These are phyloP conservation scores for Yponomeuta sedellus DNA, from an alignment of 2,888 invertebrate species.

Conservation along the genomic window DNA sequence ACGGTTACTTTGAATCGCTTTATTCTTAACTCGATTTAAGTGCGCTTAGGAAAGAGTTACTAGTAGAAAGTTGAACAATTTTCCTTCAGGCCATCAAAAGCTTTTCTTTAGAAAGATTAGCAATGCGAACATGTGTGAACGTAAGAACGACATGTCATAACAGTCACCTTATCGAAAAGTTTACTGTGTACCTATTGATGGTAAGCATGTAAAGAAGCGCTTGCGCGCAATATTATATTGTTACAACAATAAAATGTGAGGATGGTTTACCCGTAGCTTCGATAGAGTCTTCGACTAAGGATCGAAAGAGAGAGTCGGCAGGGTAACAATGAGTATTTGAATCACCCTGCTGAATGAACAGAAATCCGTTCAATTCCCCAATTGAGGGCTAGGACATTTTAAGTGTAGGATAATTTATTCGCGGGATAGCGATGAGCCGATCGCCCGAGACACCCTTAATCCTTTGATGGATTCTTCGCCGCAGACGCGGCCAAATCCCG, in stretches of 20 bases:
- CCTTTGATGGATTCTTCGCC: conserved; percentile 69
- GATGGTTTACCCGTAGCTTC: no score
- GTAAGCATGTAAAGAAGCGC: no score
- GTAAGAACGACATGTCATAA: no score
- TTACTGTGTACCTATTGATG: no score
- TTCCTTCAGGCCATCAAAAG: neutral
- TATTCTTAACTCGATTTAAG: neutral
- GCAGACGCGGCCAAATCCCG: conserved; percentile 46
- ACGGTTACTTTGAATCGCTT: neutral
- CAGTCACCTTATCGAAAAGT: no score
- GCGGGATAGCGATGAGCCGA: conserved; percentile 57
- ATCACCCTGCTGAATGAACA: neutral
- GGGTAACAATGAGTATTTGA: no score
- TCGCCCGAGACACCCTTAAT: conserved; percentile 59
- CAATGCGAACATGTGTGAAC: neutral
- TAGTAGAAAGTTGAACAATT: neutral
- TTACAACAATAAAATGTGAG: no score
- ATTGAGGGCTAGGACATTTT: conserved; percentile 10
- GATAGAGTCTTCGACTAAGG: no score
- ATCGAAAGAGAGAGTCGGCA: no score
- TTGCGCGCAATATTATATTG: no score
- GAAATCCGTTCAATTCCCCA: conserved; percentile 6
- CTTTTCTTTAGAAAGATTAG: neutral
- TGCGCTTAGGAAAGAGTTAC: neutral
- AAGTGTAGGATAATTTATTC: conserved; percentile 68